Base-by-base conservation (phyloP, 2,797 vertebrate species). In the Schizopygopsis pylzovi region DNA sequence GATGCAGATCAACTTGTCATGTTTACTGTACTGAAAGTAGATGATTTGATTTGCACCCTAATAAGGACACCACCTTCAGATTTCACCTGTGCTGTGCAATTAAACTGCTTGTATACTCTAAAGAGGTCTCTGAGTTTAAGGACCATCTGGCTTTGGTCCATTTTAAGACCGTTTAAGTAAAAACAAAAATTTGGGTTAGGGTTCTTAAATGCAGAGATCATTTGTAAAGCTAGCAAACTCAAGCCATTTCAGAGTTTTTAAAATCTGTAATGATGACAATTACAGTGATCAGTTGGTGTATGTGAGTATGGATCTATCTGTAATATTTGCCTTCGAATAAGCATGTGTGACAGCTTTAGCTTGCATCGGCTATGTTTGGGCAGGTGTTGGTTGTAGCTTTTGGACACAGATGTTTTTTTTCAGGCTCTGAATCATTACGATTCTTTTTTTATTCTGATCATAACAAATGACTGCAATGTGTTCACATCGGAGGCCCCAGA, bases 391-490 rank as follows among this genome's bases (percentile, higher is more conserved):
- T 91, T 93, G 91, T 92, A 92, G 92, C 83, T 94, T 94, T 93
- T 93, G 94, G 94, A 94, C 94, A 92, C 87, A 93, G 94, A 92
- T 87, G 18, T 89, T 95, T 96, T 93, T 90, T 94, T 92, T 94
- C 79, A 86, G 85, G 89, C 87, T 87, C 90, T 90, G 91, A 91
- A 87, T 94, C 94, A 95, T 94, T 95, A 92, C 91, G 93, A 92
- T 96, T 92, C 93, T 87, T 93, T 49, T 94, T 93, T 93, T 96
- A 95, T 95, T 96, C 95, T 87, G 91, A 93, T 86, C 87, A 90
- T 94, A 95, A 96, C 95, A 95, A 95, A 95, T 91, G 85, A 93
- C 90, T 90, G 87, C 70, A 77, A 88, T 82, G 91, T 90, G 87
- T 90, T 92, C 87, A 87, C 84, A 87, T 91, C 68, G 65, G 73